Percentiles rank a stretch among this genome's conserved stretches.
These are phyloP conservation scores for Halichoerus grypus DNA, from an alignment of 2,113 vertebrate genomes.

Conservation along the genomic window DNA sequence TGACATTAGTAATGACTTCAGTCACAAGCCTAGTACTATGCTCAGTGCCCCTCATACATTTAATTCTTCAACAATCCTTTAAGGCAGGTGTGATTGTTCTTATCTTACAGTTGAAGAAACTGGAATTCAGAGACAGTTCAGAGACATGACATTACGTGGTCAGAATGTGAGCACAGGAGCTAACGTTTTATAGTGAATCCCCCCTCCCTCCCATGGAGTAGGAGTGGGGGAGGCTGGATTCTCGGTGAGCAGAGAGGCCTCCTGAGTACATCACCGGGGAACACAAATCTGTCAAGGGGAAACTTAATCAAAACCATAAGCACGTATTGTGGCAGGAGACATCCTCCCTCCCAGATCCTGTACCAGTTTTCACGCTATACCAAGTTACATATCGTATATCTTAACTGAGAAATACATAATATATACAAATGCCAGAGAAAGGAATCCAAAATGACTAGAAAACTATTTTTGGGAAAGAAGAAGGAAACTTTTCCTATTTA, in stretches of 20 bases:
- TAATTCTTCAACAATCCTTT: background rate
- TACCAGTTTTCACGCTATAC: background rate
- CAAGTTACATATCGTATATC: background rate
- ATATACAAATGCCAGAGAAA: constrained; percentile 41
- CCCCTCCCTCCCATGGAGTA: background rate
- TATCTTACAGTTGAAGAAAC: constrained; percentile 39
- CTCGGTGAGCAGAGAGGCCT: background rate
- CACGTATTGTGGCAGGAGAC: background rate
- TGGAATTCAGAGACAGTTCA: background rate
- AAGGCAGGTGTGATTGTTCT: background rate
- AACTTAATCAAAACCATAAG: constrained; percentile 35
- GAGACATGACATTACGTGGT: background rate
- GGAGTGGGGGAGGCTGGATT: background rate
- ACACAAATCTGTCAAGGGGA: background rate
- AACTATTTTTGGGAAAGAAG: background rate
- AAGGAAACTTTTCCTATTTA: constrained; percentile 30
- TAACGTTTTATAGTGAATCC: background rate
- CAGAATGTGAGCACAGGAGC: constrained; percentile 4
- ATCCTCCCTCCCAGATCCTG: background rate
- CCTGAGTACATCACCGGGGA: background rate
- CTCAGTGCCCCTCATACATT: background rate
- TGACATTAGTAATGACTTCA: background rate
- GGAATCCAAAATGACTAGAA: constrained; percentile 50
- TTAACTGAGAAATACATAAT: constrained; percentile 27
- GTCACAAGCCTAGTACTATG: background rate